Base-by-base conservation (phyloP, 2,797 vertebrate species). In the Catostomus latipinnis region DNA sequence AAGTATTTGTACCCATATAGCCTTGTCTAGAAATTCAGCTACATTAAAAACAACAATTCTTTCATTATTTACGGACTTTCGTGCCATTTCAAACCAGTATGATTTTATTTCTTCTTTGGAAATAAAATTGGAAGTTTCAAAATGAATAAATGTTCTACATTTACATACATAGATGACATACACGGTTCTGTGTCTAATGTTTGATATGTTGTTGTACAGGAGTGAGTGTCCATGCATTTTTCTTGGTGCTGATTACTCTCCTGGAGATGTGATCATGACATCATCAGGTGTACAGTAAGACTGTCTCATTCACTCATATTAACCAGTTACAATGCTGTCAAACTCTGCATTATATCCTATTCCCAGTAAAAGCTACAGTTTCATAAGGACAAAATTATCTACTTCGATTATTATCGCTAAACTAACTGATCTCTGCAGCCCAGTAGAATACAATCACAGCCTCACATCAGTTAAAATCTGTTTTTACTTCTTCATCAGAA, bases 231-330 rank as follows among this genome's bases (percentile, higher is more conserved):
- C 96, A 0, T 99, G 98, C 88, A 95, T 95, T 83, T 96, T 97
- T 88, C 94, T 96, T 52, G 97, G 97, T 83, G 90, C 93, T 53
- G 94, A 96, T 78, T 98, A 98, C 78, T 92, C 95, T 1, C 94
- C 98, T 0, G 97, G 96, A 87, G 96, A 98, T 85, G 94, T 95
- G 56, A 86, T 97, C 84, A 88, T 98, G 91, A 97, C 94, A 0
- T 96, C 97, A 85, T 94, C 97, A 88, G 97, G 97, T 85, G 95
- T 94, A 91, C 97, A 97, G 98, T 99, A 95, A 97, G 96, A 80
- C 49, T 48, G 67, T 10, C 58, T 45, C 71, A 53, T 57, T 83
- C n/a, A 76, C 57, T 65, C 45, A 58, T 49, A 58, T 16, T 22
- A 66, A 48, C 13, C 7, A 62, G 57, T 69, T 10, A 74, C 13